A percentile compares a stretch with the other conserved stretches of the same genome.
phyloP scores from a whole-genome alignment of 1,140 invertebrate genomes.

The Drosophila parabipectinata region DNA sequence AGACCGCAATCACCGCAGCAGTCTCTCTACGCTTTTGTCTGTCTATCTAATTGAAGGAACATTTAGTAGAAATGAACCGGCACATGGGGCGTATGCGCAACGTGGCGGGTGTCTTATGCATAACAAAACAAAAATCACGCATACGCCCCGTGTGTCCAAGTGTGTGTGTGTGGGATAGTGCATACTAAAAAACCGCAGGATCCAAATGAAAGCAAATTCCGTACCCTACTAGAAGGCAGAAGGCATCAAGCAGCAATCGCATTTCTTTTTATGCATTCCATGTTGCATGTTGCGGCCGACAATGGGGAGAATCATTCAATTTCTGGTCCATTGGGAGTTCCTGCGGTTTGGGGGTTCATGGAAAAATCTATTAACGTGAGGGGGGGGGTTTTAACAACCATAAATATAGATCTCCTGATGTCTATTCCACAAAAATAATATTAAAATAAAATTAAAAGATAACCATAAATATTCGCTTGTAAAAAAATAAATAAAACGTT shows the following conservation, averaged over 20 bases:
- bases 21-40: constrained; percentile 30
- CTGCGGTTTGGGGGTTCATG: neutral
- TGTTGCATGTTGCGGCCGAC: constrained; percentile 36
- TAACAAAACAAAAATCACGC: constrained; percentile 52
- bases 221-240: neutral
- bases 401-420: neutral
- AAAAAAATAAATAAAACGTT: too few relatives aligned
- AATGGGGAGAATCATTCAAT: constrained; percentile 43
- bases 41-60: constrained; percentile 65
- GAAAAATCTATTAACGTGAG: constrained; percentile 1
- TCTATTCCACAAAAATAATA: neutral
- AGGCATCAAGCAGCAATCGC: constrained; percentile 33
- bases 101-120: constrained; percentile 37
- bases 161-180: neutral
- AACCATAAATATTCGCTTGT: too few relatives aligned
- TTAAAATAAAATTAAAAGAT: neutral
- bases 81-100: constrained; percentile 10
- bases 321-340: constrained; percentile 18
- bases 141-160: constrained; percentile 37
- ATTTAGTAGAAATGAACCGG: constrained; percentile 36
- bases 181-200: constrained; percentile 24
- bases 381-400: neutral
- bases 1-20: constrained; percentile 50
- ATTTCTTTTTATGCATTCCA: constrained; percentile 55
- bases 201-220: constrained; percentile 16